These are phyloP conservation scores for Chionis minor DNA, from an alignment of 2,113 vertebrate species.

Conservation along the genomic window DNA sequence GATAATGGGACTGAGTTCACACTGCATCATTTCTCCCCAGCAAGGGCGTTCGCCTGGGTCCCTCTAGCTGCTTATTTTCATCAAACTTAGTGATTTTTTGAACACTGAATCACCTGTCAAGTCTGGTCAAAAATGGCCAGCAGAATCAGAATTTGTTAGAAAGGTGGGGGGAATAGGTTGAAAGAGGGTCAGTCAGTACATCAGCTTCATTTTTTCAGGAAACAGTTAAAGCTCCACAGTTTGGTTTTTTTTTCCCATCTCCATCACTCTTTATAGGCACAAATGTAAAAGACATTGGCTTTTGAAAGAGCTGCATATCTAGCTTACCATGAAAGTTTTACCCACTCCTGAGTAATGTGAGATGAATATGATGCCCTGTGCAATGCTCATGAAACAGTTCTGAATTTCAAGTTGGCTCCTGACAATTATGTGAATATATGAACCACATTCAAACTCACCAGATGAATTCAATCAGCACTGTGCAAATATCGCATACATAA, in stretches of 20 bases:
- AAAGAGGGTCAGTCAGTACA: neutral
- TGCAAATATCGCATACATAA: slow-evolving; percentile 84
- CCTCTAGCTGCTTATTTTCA: neutral
- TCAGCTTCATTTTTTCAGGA: neutral
- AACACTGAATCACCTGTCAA: neutral
- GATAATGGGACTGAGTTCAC: neutral
- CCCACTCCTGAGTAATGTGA: slow-evolving; percentile 31
- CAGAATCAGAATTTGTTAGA: neutral
- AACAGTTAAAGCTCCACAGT: neutral
- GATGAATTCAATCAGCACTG: slow-evolving; percentile 82
- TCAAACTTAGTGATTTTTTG: neutral
- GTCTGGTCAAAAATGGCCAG: neutral
- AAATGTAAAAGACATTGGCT: neutral
- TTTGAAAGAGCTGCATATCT: slow-evolving; percentile 18
- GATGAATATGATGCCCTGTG: slow-evolving; percentile 56
- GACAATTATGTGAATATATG: slow-evolving; percentile 74
- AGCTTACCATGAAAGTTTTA: slow-evolving; percentile 6
- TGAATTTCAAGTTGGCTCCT: slow-evolving; percentile 75
- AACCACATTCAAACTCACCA: slow-evolving; percentile 75
- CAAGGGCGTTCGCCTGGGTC: neutral
- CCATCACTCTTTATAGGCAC: neutral
- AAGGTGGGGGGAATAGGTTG: neutral
- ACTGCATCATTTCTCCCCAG: neutral
- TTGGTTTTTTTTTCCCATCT: neutral
- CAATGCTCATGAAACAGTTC: slow-evolving; percentile 61